Conservation (phyloP, 2,113 vertebrate species). For the Pampusana beccarii region DNA sequence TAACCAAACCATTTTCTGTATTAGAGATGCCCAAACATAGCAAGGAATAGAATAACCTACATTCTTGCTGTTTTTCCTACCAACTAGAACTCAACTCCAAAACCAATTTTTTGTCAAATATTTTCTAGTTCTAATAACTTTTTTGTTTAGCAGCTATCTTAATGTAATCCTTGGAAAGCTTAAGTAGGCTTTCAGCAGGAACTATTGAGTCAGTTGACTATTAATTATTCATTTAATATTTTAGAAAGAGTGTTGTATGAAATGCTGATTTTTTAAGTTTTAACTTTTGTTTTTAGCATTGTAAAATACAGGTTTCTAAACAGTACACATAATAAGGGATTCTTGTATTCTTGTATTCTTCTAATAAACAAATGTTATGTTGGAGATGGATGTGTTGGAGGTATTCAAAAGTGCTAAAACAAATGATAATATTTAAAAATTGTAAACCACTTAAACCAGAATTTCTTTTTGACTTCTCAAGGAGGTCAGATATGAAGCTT, state of each 20-base stretch:
- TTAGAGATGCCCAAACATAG: not conserved
- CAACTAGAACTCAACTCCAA: not conserved
- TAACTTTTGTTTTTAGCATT: not conserved
- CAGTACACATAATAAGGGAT: not conserved
- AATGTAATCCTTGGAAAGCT: not conserved
- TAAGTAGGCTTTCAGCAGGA: not conserved
- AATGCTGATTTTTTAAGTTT: not conserved
- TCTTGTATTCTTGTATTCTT: not conserved
- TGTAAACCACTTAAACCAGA: not conserved
- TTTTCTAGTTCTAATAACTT: not conserved
- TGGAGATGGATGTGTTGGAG: not conserved
- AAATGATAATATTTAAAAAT: not conserved
- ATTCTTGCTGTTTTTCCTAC: not conserved
- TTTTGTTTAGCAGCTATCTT: not conserved
- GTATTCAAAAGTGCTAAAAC: not conserved
- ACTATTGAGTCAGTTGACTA: not conserved
- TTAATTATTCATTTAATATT: not conserved
- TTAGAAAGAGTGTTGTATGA: not conserved
- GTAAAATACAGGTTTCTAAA: not conserved
- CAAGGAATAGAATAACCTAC: not conserved
- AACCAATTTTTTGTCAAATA: not conserved
- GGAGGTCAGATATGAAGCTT: not conserved
- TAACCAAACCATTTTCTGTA: not conserved
- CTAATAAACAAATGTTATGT: not conserved
- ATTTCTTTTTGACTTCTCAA: not conserved